Evolutionary conservation across 1,140 invertebrate genomes (phyloP), one percentile per base, ranked within the genome.

Genomic region (Manduca sexta): DNA sequence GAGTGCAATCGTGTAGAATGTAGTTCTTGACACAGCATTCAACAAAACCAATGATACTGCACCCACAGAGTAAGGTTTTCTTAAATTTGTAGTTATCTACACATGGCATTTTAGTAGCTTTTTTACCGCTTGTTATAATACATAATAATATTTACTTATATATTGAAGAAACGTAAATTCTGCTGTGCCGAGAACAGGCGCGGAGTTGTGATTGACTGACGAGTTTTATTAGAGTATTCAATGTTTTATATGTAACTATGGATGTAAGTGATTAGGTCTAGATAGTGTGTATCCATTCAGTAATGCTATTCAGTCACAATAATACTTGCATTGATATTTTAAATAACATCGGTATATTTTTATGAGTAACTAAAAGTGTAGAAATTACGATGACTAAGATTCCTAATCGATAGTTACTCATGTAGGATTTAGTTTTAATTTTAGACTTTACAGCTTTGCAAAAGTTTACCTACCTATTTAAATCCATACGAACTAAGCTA

Each of bases 121-220:
- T 40, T 40, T 11, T 40, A 40, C 38, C 16, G 38, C 38, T 40
- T 40, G 4, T 15, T 40, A 4, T 40, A n/a, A 18, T 40, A 8
- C 18, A 3, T 18, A 40, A 10, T 16, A 40, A 17, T 5, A 7
- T 38, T 38, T n/a, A 40, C 14, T 18, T n/a, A 40, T 11, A 40
- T 40, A 10, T 18, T 7, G 2, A 17, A n/a, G 18, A 11, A n/a
- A 34, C 18, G 11, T 40, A 17, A 17, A 18, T 34, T 37, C 16
- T 52, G 43, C 51, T 45, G 44, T 51, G 52, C n/a, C 46, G 33
- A 59, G 50, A 49, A 53, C 39, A 40, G 29, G 38, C 52, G 60
- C 50, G 54, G 53, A 58, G 63, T 68, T 46, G 60, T 62, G 64
- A 69, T 73, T 64, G 79, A 83, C 79, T 83, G 77, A 81, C 64